Percentiles rank a stretch among this genome's conserved stretches.
Conservation (phyloP, 2,888 invertebrate genomes). For the Ecliptopera silaceata region DNA sequence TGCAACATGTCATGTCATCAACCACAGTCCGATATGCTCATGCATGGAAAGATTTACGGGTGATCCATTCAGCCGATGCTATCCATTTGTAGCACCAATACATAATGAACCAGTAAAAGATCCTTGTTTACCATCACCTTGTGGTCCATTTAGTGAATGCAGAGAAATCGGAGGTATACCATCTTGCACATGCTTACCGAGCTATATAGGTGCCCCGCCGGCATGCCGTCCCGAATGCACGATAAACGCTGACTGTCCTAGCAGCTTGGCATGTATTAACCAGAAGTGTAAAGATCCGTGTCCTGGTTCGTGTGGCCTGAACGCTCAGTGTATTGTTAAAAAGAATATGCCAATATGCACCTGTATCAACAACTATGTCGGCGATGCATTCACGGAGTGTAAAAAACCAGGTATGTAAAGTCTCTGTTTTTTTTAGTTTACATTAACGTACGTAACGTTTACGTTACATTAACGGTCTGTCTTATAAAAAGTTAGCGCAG, state of each 20-base stretch:
- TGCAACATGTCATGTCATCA: slow-evolving; percentile 87
- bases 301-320: slow-evolving; percentile 88
- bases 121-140: slow-evolving; percentile 86
- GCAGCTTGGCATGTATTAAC: slow-evolving; percentile 89
- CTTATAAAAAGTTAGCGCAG: too few relatives aligned
- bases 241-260: slow-evolving; percentile 89
- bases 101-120: slow-evolving; percentile 61
- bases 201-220: slow-evolving; percentile 88
- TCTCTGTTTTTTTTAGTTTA: too few relatives aligned
- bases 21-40: slow-evolving; percentile 88
- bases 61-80: slow-evolving; percentile 86
- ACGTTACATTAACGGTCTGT: too few relatives aligned
- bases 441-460: too few relatives aligned
- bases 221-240: slow-evolving; percentile 87
- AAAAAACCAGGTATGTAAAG: slow-evolving; percentile 79
- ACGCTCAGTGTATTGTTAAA: slow-evolving; percentile 85
- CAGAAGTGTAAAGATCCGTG: slow-evolving; percentile 92
- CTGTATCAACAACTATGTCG: slow-evolving; percentile 87
- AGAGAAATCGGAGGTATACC: slow-evolving; percentile 83
- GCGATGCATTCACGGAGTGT: slow-evolving; percentile 88
- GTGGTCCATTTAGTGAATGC: slow-evolving; percentile 87
- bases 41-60: slow-evolving; percentile 84
- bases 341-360: slow-evolving; percentile 90
- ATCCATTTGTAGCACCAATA: slow-evolving; percentile 51
- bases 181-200: slow-evolving; percentile 85